A percentile compares a stretch with the other conserved stretches of the same genome.
phyloP scores from a whole-genome alignment of 1,140 invertebrate species.

The Choristoneura fumiferana region DNA sequence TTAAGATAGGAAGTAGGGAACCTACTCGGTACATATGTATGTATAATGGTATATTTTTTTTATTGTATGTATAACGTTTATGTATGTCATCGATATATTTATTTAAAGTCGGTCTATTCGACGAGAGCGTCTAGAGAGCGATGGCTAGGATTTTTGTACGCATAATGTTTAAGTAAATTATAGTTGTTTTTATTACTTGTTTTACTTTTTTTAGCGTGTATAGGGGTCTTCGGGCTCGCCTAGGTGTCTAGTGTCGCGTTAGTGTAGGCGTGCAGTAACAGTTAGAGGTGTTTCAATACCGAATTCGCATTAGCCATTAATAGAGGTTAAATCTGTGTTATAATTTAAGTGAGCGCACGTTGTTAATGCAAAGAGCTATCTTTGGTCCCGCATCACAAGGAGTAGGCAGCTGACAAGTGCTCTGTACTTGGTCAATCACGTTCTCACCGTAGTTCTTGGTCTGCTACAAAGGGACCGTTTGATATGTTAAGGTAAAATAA shows the following conservation, averaged over 20 bases:
- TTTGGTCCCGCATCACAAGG: neutral
- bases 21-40: slow-evolving; percentile 46
- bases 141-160: slow-evolving; percentile 69
- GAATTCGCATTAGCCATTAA: slow-evolving; percentile 50
- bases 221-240: slow-evolving; percentile 33
- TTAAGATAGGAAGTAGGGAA: slow-evolving; percentile 41
- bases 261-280: slow-evolving; percentile 41
- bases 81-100: slow-evolving; percentile 57
- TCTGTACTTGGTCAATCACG: neutral
- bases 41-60: slow-evolving; percentile 66
- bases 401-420: neutral
- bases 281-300: slow-evolving; percentile 43
- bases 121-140: slow-evolving; percentile 47
- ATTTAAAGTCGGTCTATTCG: slow-evolving; percentile 61
- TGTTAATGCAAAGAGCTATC: slow-evolving; percentile 15
- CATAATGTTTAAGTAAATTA: slow-evolving; percentile 74
- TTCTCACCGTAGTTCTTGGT: neutral
- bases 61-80: slow-evolving; percentile 67
- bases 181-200: slow-evolving; percentile 72
- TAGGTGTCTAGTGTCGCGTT: slow-evolving; percentile 42
- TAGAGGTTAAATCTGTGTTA: slow-evolving; percentile 57
- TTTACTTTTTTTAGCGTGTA: slow-evolving; percentile 55
- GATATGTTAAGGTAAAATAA: too few species aligned
- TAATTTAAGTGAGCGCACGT: slow-evolving; percentile 38
- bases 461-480: too few species aligned